phyloP scores from a whole-genome alignment of 2,888 invertebrate genomes.

The Euplagia quadripunctaria region DNA sequence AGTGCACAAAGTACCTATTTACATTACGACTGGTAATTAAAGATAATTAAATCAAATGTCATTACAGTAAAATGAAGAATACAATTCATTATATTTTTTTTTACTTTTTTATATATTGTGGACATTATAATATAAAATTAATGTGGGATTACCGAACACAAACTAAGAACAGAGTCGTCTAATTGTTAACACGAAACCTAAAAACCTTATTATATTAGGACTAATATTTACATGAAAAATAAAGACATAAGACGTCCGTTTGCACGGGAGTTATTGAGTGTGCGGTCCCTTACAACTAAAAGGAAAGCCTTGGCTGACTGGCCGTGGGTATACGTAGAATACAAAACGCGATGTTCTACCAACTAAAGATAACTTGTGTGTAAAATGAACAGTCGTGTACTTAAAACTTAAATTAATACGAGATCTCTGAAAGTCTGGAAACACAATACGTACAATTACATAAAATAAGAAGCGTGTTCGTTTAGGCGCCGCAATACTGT shows the following conservation, averaged over 20 bases:
- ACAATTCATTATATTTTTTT: conserved; percentile 68
- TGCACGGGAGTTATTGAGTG: conserved; percentile 60
- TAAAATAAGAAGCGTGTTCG: conserved; percentile 72
- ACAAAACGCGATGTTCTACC: conserved; percentile 61
- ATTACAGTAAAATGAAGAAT: conserved; percentile 63
- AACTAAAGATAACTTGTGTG: conserved; percentile 79
- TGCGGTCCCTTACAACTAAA: conserved; percentile 60
- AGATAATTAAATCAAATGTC: conserved; percentile 65
- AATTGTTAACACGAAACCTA: conserved; percentile 61
- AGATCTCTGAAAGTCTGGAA: conserved; percentile 88
- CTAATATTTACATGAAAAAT: conserved; percentile 73
- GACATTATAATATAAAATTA: conserved; percentile 68
- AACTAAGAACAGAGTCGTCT: conserved; percentile 67
- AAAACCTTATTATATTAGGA: conserved; percentile 60
- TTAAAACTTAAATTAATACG: conserved; percentile 84
- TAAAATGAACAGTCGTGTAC: conserved; percentile 82
- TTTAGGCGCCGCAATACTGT: conserved; percentile 46
- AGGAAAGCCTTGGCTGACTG: conserved; percentile 67
- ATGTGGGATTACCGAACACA: conserved; percentile 72
- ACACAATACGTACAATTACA: conserved; percentile 82
- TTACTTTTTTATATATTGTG: conserved; percentile 69
- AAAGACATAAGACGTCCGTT: conserved; percentile 46
- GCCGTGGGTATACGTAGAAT: conserved; percentile 59
- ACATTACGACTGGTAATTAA: conserved; percentile 75
- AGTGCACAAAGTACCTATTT: conserved; percentile 83